Percentiles rank a stretch among this genome's conserved stretches.
phyloP scores from a whole-genome alignment of 2,888 invertebrate species.

The Dendrolimus pini region DNA sequence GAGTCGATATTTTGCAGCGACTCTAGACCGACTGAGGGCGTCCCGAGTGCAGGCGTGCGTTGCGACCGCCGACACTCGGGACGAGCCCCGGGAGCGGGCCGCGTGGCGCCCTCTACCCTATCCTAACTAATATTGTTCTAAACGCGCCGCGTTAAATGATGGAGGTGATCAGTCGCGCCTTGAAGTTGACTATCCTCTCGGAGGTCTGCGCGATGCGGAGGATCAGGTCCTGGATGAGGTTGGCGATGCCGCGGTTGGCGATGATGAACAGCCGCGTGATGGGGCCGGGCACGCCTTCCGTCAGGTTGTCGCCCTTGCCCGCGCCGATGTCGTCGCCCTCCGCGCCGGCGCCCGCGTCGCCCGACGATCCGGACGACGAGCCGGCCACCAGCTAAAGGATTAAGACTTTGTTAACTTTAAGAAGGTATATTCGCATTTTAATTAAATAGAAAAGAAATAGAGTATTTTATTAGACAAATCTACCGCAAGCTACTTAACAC shows the following conservation, averaged over 20 bases:
- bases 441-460: too few relatives aligned
- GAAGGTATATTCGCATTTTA: too few relatives aligned
- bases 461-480: too few relatives aligned
- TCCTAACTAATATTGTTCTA: conserved; percentile 49
- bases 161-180: conserved; percentile 92
- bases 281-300: conserved; percentile 91
- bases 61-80: not conserved
- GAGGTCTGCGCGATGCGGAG: conserved; percentile 93
- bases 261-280: conserved; percentile 91
- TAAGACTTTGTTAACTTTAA: too few relatives aligned
- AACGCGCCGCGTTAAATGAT: conserved; percentile 81
- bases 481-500: too few relatives aligned
- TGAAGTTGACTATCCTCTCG: conserved; percentile 95
- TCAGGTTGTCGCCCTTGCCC: conserved; percentile 80
- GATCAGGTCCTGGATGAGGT: conserved; percentile 91
- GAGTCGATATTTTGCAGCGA: too few relatives aligned
- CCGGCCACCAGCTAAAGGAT: conserved; percentile 84
- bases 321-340: conserved; percentile 72
- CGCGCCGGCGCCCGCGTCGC: conserved; percentile 59
- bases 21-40: not conserved
- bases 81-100: not conserved
- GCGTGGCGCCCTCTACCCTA: conserved; percentile 19
- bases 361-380: conserved; percentile 74
- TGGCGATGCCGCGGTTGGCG: conserved; percentile 91
- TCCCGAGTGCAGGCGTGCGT: not conserved